These are phyloP conservation scores for Cryptus armator DNA, from an alignment of 2,888 invertebrate species.

Conservation along the genomic window DNA sequence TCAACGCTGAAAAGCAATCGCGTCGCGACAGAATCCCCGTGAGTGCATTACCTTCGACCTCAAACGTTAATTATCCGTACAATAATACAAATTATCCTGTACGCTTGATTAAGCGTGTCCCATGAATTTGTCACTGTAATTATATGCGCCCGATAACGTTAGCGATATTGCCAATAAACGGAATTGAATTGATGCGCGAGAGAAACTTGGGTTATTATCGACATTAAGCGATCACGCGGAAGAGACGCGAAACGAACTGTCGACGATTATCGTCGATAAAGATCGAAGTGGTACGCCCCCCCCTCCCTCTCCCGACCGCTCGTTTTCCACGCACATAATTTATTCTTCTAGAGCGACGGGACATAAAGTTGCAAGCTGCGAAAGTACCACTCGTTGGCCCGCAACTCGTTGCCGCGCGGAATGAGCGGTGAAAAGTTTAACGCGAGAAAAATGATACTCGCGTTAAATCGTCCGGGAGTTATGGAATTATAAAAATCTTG, in stretches of 20 bases:
- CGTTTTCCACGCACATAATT: conserved; percentile 41
- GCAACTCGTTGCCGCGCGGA: not conserved
- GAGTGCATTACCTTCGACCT: not conserved
- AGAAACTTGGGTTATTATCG: conserved; percentile 16
- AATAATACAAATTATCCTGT: conserved; percentile 30
- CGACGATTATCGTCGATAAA: conserved; percentile 30
- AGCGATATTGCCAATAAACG: conserved; percentile 19
- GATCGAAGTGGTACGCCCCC: conserved; percentile 9
- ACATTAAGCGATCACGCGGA: conserved; percentile 22
- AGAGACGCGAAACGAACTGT: conserved; percentile 14
- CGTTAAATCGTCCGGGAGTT: conserved; percentile 71
- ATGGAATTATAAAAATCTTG: conserved; percentile 72
- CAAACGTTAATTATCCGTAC: conserved; percentile 45
- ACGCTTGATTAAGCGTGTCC: conserved; percentile 12
- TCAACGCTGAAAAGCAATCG: conserved; percentile 18
- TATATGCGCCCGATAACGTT: conserved; percentile 24
- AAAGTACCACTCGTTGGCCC: conserved; percentile 7
- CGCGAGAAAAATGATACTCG: conserved; percentile 66
- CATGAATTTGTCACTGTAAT: conserved; percentile 51
- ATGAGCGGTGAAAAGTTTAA: conserved; percentile 63
- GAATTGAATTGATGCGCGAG: conserved; percentile 17
- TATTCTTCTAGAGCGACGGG: conserved; percentile 34
- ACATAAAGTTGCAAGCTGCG: conserved; percentile 58
- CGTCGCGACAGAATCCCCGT: too few relatives aligned
- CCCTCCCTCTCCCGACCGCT: not conserved